These are phyloP conservation scores for Ceratothoa steindachneri DNA, from an alignment of 2,888 invertebrate species.

Conservation along the genomic window DNA sequence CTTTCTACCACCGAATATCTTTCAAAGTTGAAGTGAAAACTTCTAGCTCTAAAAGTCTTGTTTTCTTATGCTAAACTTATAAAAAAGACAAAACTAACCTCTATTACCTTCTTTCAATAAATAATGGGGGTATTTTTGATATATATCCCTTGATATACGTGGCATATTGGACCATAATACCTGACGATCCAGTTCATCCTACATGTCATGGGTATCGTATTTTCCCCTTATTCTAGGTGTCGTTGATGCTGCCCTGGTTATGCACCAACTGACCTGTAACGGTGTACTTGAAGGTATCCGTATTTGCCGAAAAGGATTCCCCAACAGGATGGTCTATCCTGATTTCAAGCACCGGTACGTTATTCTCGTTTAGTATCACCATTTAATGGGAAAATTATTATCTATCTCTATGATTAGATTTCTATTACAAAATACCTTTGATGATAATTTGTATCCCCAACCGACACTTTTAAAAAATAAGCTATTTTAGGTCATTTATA, in stretches of 20 bases:
- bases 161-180: no score
- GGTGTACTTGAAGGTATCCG: constrained; percentile 60
- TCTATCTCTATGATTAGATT: neutral
- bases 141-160: no score
- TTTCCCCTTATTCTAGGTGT: constrained; percentile 52
- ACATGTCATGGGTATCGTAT: neutral
- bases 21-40: no score
- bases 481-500: no score
- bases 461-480: no score
- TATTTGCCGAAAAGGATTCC: constrained; percentile 61
- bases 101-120: no score
- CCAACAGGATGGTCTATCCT: constrained; percentile 60
- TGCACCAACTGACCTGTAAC: constrained; percentile 62
- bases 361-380: neutral
- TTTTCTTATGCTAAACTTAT: no score
- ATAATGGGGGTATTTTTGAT: no score
- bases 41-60: no score
- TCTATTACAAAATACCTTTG: neutral
- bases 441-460: neutral
- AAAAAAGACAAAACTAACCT: no score
- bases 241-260: constrained; percentile 59
- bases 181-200: no score
- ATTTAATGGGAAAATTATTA: no score
- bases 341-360: constrained; percentile 60
- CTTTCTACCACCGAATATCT: neutral